Conservation (phyloP, 2,113 vertebrate species). For the Siphamia tubifer region DNA sequence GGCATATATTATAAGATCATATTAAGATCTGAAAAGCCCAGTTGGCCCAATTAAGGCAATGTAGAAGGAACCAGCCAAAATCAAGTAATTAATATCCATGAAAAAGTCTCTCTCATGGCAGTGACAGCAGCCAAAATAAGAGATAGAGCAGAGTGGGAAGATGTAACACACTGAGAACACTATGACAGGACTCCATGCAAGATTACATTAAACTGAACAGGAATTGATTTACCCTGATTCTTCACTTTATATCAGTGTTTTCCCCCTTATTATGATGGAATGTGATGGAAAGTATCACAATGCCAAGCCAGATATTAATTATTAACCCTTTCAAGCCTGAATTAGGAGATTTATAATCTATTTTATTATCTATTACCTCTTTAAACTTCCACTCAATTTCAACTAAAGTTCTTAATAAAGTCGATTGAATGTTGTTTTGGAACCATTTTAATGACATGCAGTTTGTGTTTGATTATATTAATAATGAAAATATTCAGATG, state of each 20-base stretch:
- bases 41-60: conserved; percentile 44
- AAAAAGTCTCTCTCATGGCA: conserved; percentile 10
- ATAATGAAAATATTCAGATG: no score
- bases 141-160: neutral
- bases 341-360: no score
- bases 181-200: no score
- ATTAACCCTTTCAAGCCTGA: no score
- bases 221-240: neutral
- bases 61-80: conserved; percentile 18
- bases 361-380: no score
- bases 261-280: neutral
- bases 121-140: conserved; percentile 20
- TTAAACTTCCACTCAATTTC: no score
- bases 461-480: no score
- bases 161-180: neutral
- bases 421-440: no score
- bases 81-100: conserved; percentile 27
- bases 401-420: no score
- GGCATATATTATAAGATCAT: conserved; percentile 35
- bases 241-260: neutral
- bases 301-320: neutral
- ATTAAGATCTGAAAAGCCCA: conserved; percentile 49
- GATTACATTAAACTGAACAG: no score
- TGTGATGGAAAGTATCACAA: neutral
- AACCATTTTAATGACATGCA: no score